These are phyloP conservation scores for Exephanes ischioxanthus DNA, from an alignment of 2,888 invertebrate genomes.

Conservation along the genomic window DNA sequence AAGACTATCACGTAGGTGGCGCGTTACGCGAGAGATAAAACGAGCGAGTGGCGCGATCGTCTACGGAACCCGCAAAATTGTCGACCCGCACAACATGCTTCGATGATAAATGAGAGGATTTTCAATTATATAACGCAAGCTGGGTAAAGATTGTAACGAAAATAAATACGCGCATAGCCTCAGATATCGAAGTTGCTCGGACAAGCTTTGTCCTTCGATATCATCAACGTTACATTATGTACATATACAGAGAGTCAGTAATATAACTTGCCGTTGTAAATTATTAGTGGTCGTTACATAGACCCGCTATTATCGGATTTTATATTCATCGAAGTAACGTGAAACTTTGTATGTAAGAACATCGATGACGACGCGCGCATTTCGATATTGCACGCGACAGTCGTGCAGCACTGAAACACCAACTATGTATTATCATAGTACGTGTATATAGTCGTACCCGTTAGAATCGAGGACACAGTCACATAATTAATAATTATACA, in stretches of 20 bases:
- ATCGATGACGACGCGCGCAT: background rate
- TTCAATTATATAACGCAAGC: constrained; percentile 25
- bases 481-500: constrained; percentile 59
- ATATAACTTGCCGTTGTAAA: background rate
- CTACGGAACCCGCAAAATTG: background rate
- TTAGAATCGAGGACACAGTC: constrained; percentile 58
- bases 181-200: background rate
- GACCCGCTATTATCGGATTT: constrained; percentile 60
- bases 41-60: constrained; percentile 6
- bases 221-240: background rate
- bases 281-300: constrained; percentile 54
- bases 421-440: constrained; percentile 21
- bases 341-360: constrained; percentile 23
- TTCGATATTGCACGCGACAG: constrained; percentile 15
- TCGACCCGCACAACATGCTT: background rate
- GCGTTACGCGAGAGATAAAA: constrained; percentile 35
- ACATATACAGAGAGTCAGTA: background rate
- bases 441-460: constrained; percentile 26
- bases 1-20: constrained; percentile 28
- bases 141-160: background rate
- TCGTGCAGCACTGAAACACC: background rate
- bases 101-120: constrained; percentile 30
- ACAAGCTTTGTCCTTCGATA: background rate
- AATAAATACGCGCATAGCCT: constrained; percentile 4
- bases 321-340: constrained; percentile 54